Evolutionary conservation across 2,888 invertebrate species (phyloP).

Genomic region (Lordiphosa fenestrarum): DNA sequence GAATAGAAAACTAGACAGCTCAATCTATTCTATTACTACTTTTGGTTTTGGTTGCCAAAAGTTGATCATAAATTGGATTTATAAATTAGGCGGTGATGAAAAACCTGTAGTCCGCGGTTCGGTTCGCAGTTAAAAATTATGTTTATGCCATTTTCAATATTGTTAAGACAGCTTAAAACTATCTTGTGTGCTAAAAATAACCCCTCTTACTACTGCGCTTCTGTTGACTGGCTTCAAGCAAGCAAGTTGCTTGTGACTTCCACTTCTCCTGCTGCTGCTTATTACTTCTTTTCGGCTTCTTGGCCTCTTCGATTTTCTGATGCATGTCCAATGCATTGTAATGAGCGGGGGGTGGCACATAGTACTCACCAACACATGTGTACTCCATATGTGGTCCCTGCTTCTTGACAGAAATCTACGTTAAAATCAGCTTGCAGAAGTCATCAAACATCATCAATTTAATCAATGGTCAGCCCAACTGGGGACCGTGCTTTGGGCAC

Average conservation of each 20-base stretch:
- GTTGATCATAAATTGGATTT: too few relatives aligned
- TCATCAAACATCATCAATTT: constrained; percentile 79
- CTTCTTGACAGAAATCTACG: constrained; percentile 42
- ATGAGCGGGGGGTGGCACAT: constrained; percentile 66
- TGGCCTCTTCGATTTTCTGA: constrained; percentile 49
- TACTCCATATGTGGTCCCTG: constrained; percentile 70
- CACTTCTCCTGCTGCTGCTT: constrained; percentile 14
- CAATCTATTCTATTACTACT: too few relatives aligned
- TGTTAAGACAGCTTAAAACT: too few relatives aligned
- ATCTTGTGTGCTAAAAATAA: too few relatives aligned
- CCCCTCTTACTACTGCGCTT: background rate
- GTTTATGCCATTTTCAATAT: too few relatives aligned
- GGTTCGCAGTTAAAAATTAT: too few relatives aligned
- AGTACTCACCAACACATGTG: constrained; percentile 4
- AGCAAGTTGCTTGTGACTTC: too few relatives aligned
- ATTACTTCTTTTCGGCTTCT: constrained; percentile 35
- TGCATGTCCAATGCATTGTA: constrained; percentile 77
- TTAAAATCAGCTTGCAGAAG: constrained; percentile 75
- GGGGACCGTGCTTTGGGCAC: constrained; percentile 13
- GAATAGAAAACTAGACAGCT: too few relatives aligned
- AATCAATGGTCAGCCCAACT: constrained; percentile 59
- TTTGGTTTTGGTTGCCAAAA: too few relatives aligned
- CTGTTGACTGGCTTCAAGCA: background rate
- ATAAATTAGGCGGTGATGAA: too few relatives aligned
- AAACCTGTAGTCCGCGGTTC: too few relatives aligned